Base-by-base conservation (phyloP, 2,797 vertebrate genomes). In the Salmo trutta region DNA sequence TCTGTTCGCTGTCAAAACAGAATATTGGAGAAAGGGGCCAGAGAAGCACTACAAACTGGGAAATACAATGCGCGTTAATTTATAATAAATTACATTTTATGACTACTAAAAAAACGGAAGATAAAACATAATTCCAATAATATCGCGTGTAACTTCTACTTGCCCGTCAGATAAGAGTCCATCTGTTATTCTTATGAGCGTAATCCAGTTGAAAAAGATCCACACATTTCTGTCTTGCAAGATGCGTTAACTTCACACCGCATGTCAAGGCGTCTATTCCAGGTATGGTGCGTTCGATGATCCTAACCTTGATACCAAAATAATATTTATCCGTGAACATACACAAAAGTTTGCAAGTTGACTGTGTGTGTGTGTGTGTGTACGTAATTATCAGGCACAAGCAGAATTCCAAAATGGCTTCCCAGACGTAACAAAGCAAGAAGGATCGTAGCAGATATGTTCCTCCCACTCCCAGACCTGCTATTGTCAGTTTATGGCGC, bases 341-440 rank as follows among this genome's bases (percentile, higher is more conserved):
- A 76, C 65, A 27, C 47, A 53, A 89, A 94, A 92, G 91, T 94
- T 93, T 89, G 67, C 77, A 87, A 88, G 92, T 87, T 87, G 88
- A 83, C 73, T 77, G 41, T 29, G n/a, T n/a, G n/a, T n/a, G n/a
- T n/a, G 83, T 80, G 75, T 41, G 17, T 75, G 41, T 87, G 88
- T 75, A 41, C 87, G 88, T 75, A 86, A 78, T 87, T 90, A 86
- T 88, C 75, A 80, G 77, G 82, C 91, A 93, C 92, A 87, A 91
- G 89, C 88, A 82, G 86, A 88, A 90, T 93, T 95, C 95, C 95
- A 97, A 97, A 96, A 97, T 97, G 96, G 96, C 96, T 96, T 94
- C 96, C 95, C 91, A 81, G 92, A 87, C 90, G 93, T 92, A 94
- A 96, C 95, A 96, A 96, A 96, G 95, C 95, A 95, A 94, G 92